Base-by-base conservation (phyloP, 1,140 invertebrate genomes). In the Lutraria rhynchaena region DNA sequence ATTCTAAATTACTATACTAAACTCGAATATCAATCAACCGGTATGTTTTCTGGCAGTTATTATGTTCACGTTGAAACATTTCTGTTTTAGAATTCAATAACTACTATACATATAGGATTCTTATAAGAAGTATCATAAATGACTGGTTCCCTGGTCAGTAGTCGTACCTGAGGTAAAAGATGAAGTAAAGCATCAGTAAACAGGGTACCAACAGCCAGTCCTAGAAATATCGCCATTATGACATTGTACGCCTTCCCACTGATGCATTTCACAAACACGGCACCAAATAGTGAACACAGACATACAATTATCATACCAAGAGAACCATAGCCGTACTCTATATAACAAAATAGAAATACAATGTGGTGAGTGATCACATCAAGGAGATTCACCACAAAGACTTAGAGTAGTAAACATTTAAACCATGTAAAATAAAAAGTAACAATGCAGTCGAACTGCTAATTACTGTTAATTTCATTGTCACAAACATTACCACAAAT, bases 171-270 rank as follows among this genome's bases (percentile, higher is more conserved):
- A 17, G 93, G 93, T 29, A 93, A 87, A 1, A 94, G 88, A 89
- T 94, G 93, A 0, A 93, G 74, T 0, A 94, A 22, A 35, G 93
- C 90, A 83, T 93, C 93, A 13, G 91, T 89, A 51, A 87, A 77
- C 27, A 94, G 80, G 1, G 92, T 92, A 7, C 93, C 93, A n/a
- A 93, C 92, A 44, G 92, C 92, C 24, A 94, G 83, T 13, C 91
- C 93, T 19, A 93, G 84, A 55, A 93, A 92, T 3, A 88, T 31
- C 9, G 86, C 82, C 86, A 93, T 92, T n/a, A 93, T 41, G n/a
- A 87, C 84, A 5, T 85, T 46, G 60, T 84, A 88, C 9, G 63
- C 60, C 7, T 11, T 49, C 2, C 29, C 27, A 19, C 67, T 67
- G n/a, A 78, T 58, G 35, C 81, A 82, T 11, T 85, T 85, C 0